Base-by-base conservation (phyloP, 2,888 invertebrate species). In the Drosophila paramelanica region DNA sequence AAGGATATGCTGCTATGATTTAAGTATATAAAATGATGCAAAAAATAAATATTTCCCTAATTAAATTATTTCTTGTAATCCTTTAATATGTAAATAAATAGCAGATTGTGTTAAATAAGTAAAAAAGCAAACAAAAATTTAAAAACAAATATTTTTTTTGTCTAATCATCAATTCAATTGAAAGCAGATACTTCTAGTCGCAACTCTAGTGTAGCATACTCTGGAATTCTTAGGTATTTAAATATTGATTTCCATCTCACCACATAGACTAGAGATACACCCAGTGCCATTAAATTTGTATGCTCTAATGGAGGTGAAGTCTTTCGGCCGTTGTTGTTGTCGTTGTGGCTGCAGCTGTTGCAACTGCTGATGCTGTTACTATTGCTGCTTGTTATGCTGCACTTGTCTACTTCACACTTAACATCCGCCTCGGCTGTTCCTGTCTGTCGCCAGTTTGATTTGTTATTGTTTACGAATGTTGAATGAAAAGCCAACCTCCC, bases 361-460 rank as follows among this genome's bases (percentile, higher is more conserved):
- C 58, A 45, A 36, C 17, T 45, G 49, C 33, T 20, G 38, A 39
- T 49, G 41, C n/a, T 13, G 36, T 25, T 59, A 50, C 41, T 27
- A 42, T 42, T 64, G 23, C 57, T 71, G 53, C 59, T 68, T 77
- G 73, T 57, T 73, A 75, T 76, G 71, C 77, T 69, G 68, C 76
- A 58, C 58, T 68, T 59, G 73, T 59, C 64, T 59, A 50, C 53
- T 57, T 64, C 61, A 60, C 65, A 76, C 72, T 49, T 56, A 41
- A 50, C 74, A 61, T 79, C 79, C 76, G 72, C 33, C 61, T 58
- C 56, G 49, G 36, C 58, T 38, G 39, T 77, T 67, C 51, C 67
- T 67, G 74, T 66, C 76, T 79, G 75, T 64, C 71, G 75, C 58
- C 71, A 71, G 58, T 75, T 79, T 79, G 76, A 79, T 75, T 77